phyloP scores from a whole-genome alignment of 2,888 invertebrate genomes.

The Chorisops tibialis region DNA sequence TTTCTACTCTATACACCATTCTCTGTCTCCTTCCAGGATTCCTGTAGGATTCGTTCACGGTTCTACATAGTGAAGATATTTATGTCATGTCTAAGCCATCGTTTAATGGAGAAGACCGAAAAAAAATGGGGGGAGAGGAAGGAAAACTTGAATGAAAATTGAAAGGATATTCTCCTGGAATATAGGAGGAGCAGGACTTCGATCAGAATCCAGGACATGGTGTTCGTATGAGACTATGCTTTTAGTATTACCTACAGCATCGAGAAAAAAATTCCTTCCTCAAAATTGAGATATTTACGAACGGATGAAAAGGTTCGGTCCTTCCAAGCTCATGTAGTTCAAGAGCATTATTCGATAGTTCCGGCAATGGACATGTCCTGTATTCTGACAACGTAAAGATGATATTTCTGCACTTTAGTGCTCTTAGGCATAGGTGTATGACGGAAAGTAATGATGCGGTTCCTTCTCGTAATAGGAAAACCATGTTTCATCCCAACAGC shows the following conservation, averaged over 20 bases:
- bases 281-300: too few relatives aligned
- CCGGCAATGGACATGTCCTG: background rate
- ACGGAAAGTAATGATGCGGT: slow-evolving; percentile 12
- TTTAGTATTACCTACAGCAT: too few relatives aligned
- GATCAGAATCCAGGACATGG: too few relatives aligned
- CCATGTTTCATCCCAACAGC: slow-evolving; percentile 3
- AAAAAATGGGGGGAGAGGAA: too few relatives aligned
- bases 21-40: too few relatives aligned
- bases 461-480: slow-evolving; percentile 22
- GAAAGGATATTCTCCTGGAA: slow-evolving; percentile 10
- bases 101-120: slow-evolving; percentile 20
- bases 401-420: slow-evolving; percentile 12
- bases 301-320: too few relatives aligned
- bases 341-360: too few relatives aligned
- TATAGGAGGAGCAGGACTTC: background rate
- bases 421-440: background rate
- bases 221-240: too few relatives aligned
- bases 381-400: background rate
- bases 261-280: too few relatives aligned
- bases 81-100: slow-evolving; percentile 20
- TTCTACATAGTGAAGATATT: slow-evolving; percentile 6
- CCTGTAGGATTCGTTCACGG: too few relatives aligned
- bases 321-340: too few relatives aligned
- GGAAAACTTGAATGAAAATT: slow-evolving; percentile 16
- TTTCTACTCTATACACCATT: too few relatives aligned